A percentile compares a stretch with the other conserved stretches of the same genome.
phyloP scores from a whole-genome alignment of 1,140 invertebrate genomes.

The Geopemphigus sp. region DNA sequence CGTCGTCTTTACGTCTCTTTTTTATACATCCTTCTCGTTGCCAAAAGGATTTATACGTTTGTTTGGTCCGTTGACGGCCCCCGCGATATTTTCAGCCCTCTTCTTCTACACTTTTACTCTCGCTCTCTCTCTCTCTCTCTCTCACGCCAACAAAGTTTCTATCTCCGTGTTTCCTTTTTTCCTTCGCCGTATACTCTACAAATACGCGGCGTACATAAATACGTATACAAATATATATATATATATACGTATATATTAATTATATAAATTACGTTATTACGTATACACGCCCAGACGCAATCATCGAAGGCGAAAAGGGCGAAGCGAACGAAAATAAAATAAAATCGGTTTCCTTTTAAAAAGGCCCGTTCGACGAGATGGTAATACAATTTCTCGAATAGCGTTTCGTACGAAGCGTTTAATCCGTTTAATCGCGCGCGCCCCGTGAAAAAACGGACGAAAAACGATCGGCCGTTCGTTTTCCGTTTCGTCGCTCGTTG shows the following conservation, averaged over 20 bases:
- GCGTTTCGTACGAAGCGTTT: slow-evolving; percentile 8
- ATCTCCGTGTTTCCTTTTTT: too few relatives aligned
- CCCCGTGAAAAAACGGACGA: too few relatives aligned
- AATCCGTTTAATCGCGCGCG: too few relatives aligned
- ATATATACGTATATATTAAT: too few relatives aligned
- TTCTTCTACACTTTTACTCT: too few relatives aligned
- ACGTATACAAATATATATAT: too few relatives aligned
- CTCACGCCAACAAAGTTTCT: too few relatives aligned
- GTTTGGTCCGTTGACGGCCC: too few relatives aligned
- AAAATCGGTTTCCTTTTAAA: slow-evolving; percentile 36
- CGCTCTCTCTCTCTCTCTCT: too few relatives aligned
- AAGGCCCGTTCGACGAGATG: not conserved
- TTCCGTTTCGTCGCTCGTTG: not conserved
- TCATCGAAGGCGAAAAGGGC: not conserved
- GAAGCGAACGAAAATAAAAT: not conserved
- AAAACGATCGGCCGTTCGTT: not conserved
- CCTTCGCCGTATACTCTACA: too few relatives aligned
- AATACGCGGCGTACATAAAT: not conserved
- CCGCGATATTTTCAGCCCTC: too few relatives aligned
- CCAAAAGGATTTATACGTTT: slow-evolving; percentile 32
- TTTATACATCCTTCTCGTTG: not conserved
- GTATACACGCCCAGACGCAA: not conserved
- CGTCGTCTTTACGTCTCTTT: not conserved
- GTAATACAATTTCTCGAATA: slow-evolving; percentile 4
- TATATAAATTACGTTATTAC: too few relatives aligned